Conservation (phyloP, 2,888 invertebrate species). For the Lasioglossum figueresi region DNA sequence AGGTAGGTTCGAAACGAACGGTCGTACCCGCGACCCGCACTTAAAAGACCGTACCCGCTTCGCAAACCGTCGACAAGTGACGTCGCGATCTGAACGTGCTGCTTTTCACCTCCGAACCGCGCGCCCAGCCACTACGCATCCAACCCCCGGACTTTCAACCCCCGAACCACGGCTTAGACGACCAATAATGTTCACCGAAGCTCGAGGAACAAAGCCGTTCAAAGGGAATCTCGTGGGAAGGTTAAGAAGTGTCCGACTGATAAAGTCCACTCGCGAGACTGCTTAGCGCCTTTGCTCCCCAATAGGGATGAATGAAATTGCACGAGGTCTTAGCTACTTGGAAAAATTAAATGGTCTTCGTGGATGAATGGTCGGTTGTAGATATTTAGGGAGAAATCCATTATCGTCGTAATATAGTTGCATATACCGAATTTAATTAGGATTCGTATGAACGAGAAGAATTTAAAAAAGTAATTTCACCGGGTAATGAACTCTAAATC, state of each 20-base stretch:
- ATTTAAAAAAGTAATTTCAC: neutral
- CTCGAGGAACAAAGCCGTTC: conserved; percentile 43
- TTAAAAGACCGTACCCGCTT: conserved; percentile 63
- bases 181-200: conserved; percentile 41
- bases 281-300: neutral
- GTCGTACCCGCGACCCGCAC: neutral
- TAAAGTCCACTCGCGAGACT: neutral
- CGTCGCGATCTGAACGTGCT: conserved; percentile 46
- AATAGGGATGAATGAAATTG: neutral
- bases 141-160: conserved; percentile 66
- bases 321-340: neutral
- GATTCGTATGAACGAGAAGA: neutral
- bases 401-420: neutral
- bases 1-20: neutral
- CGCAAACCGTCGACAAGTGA: conserved; percentile 73
- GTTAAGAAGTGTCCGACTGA: neutral
- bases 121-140: conserved; percentile 73
- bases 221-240: conserved; percentile 2
- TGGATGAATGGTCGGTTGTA: neutral
- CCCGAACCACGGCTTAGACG: conserved; percentile 8
- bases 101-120: conserved; percentile 64
- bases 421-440: neutral
- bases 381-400: neutral
- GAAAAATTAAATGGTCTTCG: neutral
- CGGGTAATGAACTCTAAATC: neutral